Conservation (phyloP, 2,797 vertebrate species). For the Xerus rutilus region DNA sequence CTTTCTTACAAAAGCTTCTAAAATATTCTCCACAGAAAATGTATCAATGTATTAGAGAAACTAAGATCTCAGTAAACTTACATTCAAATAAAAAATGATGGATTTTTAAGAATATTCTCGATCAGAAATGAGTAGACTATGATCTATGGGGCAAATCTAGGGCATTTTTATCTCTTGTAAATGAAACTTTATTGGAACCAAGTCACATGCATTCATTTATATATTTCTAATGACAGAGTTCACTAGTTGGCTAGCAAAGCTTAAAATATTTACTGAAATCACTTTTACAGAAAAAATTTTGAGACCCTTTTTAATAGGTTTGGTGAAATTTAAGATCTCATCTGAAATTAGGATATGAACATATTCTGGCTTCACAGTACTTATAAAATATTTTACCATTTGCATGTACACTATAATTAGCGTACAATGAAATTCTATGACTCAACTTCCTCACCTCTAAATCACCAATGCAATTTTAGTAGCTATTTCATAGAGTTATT, state of each 20-base stretch:
- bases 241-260: not conserved
- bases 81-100: not conserved
- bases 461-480: not conserved
- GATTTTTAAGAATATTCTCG: not conserved
- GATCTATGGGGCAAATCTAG: not conserved
- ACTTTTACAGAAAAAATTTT: not conserved
- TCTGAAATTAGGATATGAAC: not conserved
- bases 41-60: not conserved
- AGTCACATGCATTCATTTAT: not conserved
- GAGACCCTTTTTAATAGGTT: not conserved
- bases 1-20: not conserved
- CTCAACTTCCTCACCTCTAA: not conserved
- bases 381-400: not conserved
- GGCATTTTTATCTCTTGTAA: not conserved
- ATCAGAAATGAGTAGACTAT: not conserved
- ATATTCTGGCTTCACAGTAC: not conserved
- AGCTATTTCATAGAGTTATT: not conserved
- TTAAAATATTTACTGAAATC: not conserved
- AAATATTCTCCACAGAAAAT: conserved; percentile 17
- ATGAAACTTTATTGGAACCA: not conserved
- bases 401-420: not conserved
- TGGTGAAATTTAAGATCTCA: not conserved
- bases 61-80: not conserved
- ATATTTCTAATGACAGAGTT: not conserved
- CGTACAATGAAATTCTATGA: not conserved